phyloP scores from a whole-genome alignment of 30 jellyfish, hydroid and myxozoan species.

The Clytia hemisphaerica region DNA sequence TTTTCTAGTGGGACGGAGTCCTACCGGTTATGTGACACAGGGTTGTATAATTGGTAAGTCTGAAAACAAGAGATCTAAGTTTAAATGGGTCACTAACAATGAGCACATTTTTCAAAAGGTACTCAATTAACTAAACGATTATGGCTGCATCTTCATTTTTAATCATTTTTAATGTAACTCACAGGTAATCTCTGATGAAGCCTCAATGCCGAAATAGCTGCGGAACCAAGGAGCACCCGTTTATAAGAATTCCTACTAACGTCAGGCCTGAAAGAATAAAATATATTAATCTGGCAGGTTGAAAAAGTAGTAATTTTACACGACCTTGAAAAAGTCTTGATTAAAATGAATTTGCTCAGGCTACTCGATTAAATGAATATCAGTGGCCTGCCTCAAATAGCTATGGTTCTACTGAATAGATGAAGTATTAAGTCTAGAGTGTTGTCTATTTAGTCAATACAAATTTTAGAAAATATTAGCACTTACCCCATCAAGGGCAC shows the following conservation, averaged over 20 bases:
- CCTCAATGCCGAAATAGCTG: constrained; percentile 84
- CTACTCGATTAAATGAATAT: no score
- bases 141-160: no score
- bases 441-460: neutral
- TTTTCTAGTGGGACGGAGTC: no score
- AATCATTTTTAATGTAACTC: constrained; percentile 28
- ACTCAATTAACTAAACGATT: no score
- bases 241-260: constrained; percentile 52
- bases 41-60: no score
- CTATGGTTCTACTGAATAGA: no score
- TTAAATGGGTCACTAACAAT: neutral
- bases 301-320: neutral
- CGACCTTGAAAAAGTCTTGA: neutral
- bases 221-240: constrained; percentile 78
- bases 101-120: no score
- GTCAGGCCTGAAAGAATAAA: constrained; percentile 47
- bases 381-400: no score
- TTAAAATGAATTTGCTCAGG: no score
- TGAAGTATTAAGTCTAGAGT: no score
- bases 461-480: neutral
- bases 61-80: neutral
- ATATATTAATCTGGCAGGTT: neutral
- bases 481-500: constrained; percentile 80
- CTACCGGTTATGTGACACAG: no score
- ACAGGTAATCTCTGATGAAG: constrained; percentile 97